Evolutionary conservation across 2,113 vertebrate species (phyloP), one percentile per base, ranked within the genome.

Genomic region (Bubo blakistoni): DNA sequence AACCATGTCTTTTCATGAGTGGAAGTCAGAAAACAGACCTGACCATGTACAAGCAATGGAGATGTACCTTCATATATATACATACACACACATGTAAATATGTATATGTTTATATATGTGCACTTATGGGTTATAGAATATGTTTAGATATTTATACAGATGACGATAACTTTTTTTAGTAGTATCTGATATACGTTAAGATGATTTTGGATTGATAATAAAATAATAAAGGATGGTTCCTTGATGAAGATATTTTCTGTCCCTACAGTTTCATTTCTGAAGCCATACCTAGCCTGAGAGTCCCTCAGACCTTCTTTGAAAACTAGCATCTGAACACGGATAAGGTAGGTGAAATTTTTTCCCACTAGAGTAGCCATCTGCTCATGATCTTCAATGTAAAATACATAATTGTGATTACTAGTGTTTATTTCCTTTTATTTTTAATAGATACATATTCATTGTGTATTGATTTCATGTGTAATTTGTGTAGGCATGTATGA

Each of bases 271-370:
- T 76, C 16, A 15, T 36, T 90, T 34, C 63, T 82, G 32, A 57
- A 82, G 74, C 16, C 34, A 11, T 11, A 55, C 1, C 8, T 27
- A 19, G 24, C 7, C n/a, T 55, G 10, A 61, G 10, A 46, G 12
- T 27, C 26, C 25, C 47, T 72, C 66, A 69, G 44, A 72, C 2
- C 3, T 32, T 47, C 70, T 49, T 62, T 20, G 27, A 52, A 94
- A 76, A 52, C 6, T 3, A 11, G 1, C 2, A 20, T 26, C 24
- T 63, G 52, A 67, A 59, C 0, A 2, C 1, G 4, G 18, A 36
- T 32, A 55, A 59, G 30, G 18, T 11, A 79, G 36, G 34, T 19
- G 21, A 42, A 1, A 3, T 58, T 87, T 79, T 84, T 83, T 11
- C 16, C 15, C 16, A 25, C 9, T 65, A 59, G 10, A 46, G 11